Percentiles rank a stretch among this genome's conserved stretches.
phyloP scores from a whole-genome alignment of 2,888 invertebrate species.

The Pterostichus madidus region DNA sequence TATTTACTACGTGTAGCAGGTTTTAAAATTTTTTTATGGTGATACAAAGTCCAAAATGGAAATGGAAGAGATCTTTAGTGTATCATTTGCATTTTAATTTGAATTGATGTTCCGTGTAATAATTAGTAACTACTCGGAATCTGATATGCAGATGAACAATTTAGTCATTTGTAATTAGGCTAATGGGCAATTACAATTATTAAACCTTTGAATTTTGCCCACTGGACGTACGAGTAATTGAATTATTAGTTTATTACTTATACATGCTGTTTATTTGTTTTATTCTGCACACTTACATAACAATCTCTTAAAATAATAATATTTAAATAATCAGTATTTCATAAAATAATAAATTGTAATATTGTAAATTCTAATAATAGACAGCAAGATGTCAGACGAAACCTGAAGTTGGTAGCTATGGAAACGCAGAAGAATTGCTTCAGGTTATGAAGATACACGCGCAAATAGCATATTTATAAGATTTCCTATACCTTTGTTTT shows the following conservation, averaged over 20 bases:
- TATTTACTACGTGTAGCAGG: too few relatives aligned
- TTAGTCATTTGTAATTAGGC: slow-evolving; percentile 3
- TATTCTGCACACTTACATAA: background rate
- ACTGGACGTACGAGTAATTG: background rate
- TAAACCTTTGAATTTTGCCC: slow-evolving; percentile 16
- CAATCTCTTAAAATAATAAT: background rate
- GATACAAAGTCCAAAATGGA: too few relatives aligned
- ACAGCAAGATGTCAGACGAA: background rate
- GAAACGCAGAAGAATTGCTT: background rate
- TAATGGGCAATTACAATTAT: slow-evolving; percentile 30
- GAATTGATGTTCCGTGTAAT: too few relatives aligned
- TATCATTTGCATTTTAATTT: too few relatives aligned
- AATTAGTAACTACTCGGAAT: too few relatives aligned
- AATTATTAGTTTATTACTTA: slow-evolving; percentile 5
- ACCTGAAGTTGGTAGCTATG: background rate
- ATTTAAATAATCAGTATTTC: background rate
- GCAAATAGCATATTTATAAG: slow-evolving; percentile 11
- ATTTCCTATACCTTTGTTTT: slow-evolving; percentile 14
- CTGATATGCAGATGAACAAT: background rate
- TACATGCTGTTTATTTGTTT: background rate
- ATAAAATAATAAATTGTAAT: background rate
- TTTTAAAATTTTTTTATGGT: too few relatives aligned
- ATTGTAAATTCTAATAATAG: background rate
- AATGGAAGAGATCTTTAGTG: too few relatives aligned
- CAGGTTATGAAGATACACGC: background rate